Base-by-base conservation (phyloP, 1,140 invertebrate species). In the Drosophila mayri region DNA sequence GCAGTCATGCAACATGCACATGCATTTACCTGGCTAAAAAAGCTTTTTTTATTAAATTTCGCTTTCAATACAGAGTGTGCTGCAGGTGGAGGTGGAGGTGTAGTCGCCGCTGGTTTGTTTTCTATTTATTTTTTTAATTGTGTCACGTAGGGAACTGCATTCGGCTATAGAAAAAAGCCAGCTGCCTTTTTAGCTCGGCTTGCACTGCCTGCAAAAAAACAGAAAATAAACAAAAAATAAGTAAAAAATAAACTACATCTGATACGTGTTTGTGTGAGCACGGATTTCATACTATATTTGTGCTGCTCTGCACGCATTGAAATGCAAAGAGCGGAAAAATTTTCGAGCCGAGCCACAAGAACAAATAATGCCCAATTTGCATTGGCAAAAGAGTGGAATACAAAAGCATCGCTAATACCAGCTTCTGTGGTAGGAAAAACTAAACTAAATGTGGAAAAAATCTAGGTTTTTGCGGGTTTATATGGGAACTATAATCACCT, bases 351-450 rank as follows among this genome's bases (percentile, higher is more conserved):
- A 77, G 85, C 84, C 84, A 81, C 80, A 90, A 78, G 80, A 81
- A 90, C 84, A 88, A 88, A 88, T 88, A 88, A 88, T 84, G 73
- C 84, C 84, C 80, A 90, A 88, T 88, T 88, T 88, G 85, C 84
- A 90, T 87, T 80, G 80, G 64, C 35, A 70, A 77, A 78, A 78
- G 70, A 61, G 63, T 57, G 70, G 66, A 55, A 72, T 79, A 68
- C 73, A 77, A 65, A 77, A 74, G 74, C 47, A 22, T 38, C 35
- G 58, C 63, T 70, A 68, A 65, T 64, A 49, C 47, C 61, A 46
- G 79, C 76, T 63, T 79, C 76, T 84, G 68, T 76, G 70, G 49
- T 43, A 62, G 41, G 37, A 68, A 61, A 61, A 67, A 64, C 9
- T 18, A 28, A 28, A 55, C 52, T 37, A 49, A 54, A 60, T 40